These are phyloP conservation scores for Ophiodon elongatus DNA, from an alignment of 2,113 vertebrate genomes.

Conservation along the genomic window DNA sequence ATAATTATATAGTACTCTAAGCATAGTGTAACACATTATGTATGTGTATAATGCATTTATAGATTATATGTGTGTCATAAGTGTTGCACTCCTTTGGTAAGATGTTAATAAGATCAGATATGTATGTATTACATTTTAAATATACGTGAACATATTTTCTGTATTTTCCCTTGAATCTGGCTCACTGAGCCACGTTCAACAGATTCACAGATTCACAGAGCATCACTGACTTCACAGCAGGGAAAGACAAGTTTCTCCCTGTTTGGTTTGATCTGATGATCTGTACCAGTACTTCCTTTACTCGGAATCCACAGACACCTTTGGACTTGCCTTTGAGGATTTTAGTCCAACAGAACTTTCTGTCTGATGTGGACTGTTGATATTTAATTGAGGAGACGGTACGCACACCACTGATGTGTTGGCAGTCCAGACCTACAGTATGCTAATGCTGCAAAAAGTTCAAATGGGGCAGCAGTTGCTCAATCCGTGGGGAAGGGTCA, in stretches of 20 bases:
- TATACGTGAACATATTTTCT: not conserved
- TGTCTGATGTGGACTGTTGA: constrained; percentile 11
- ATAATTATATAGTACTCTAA: not conserved
- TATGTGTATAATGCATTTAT: not conserved
- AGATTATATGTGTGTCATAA: not conserved
- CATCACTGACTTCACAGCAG: constrained; percentile 25
- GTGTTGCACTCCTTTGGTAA: not conserved
- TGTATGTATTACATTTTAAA: not conserved
- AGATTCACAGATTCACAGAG: too few relatives aligned
- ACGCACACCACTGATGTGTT: not conserved
- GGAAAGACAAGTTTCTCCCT: not conserved
- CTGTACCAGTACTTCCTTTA: not conserved
- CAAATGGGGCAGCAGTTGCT: not conserved
- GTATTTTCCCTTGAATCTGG: not conserved
- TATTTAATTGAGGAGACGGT: constrained; percentile 22
- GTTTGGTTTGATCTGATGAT: constrained; percentile 34
- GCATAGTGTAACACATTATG: not conserved
- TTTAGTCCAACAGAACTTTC: constrained; percentile 10
- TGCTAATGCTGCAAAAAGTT: not conserved
- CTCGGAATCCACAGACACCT: not conserved
- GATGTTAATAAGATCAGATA: not conserved
- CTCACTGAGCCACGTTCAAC: too few relatives aligned
- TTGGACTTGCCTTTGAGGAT: not conserved
- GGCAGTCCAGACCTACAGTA: not conserved
- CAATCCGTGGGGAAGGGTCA: not conserved